phyloP scores from a whole-genome alignment of 64 coral and sea anemone genomes.

The Cladopsammia gracilis region DNA sequence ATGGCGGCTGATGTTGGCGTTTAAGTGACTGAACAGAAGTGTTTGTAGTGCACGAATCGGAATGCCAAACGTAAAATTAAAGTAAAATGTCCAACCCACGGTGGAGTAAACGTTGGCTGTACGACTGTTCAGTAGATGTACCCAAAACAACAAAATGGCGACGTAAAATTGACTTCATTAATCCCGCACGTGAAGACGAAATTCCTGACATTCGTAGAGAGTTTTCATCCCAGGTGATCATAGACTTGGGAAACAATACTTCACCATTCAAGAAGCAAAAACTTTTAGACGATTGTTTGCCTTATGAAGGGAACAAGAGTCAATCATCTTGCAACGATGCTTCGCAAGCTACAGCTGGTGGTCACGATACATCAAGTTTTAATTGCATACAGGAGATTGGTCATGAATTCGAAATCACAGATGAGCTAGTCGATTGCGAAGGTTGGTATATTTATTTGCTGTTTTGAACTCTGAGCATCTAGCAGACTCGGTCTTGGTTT shows the following conservation, averaged over 20 bases:
- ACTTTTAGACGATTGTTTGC: conserved; percentile 2
- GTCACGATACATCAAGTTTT: background rate
- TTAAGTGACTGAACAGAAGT: background rate
- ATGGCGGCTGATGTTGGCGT: background rate
- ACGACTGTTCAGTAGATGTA: background rate
- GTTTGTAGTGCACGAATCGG: too few relatives aligned
- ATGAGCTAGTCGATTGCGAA: background rate
- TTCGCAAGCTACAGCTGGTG: background rate
- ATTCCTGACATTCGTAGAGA: background rate
- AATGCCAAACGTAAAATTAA: too few relatives aligned
- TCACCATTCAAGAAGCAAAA: conserved; percentile 58
- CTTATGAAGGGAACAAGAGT: background rate
- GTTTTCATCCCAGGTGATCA: conserved; percentile 10
- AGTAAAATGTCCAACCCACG: conserved; percentile 1
- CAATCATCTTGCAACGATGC: background rate
- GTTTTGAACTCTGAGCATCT: too few relatives aligned
- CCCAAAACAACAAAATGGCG: conserved; percentile 27
- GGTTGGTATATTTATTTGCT: conserved; percentile 9
- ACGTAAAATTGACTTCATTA: background rate
- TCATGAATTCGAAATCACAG: background rate
- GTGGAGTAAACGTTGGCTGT: conserved; percentile 16
- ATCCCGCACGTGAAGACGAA: background rate
- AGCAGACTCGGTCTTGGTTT: too few relatives aligned
- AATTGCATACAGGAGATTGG: too few relatives aligned
- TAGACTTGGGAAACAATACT: conserved; percentile 31